Evolutionary conservation across 2,888 invertebrate genomes (phyloP).

Genomic region (Nipponacmea schrenckii): DNA sequence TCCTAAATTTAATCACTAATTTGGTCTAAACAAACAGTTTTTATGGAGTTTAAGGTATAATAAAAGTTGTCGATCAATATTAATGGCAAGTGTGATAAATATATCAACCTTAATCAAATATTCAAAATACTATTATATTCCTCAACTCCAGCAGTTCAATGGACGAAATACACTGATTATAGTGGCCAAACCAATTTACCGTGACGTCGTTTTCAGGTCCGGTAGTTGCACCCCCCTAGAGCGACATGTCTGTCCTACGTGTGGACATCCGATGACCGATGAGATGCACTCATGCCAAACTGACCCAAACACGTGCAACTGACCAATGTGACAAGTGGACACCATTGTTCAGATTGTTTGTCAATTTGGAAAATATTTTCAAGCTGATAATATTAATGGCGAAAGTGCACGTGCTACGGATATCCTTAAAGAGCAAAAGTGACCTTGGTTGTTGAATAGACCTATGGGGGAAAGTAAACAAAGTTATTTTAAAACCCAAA

Average conservation of each 20-base stretch:
- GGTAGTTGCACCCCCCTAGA: background rate
- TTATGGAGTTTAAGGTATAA: background rate
- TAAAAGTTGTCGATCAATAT: conserved; percentile 3
- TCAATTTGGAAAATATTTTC: conserved; percentile 7
- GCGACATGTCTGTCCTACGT: background rate
- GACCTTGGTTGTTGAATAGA: no score
- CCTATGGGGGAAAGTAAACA: no score
- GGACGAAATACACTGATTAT: background rate
- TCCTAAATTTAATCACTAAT: background rate
- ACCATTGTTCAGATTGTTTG: conserved; percentile 4
- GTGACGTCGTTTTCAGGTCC: background rate
- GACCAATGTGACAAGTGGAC: background rate
- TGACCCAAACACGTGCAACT: background rate
- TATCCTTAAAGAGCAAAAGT: background rate
- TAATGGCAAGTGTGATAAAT: conserved; percentile 5
- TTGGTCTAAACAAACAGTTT: conserved; percentile 3
- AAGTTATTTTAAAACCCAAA: no score
- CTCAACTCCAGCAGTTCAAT: background rate
- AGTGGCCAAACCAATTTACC: background rate
- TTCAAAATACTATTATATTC: conserved; percentile 1
- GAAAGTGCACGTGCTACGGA: background rate
- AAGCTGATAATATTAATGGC: background rate
- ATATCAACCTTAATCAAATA: conserved; percentile 6
- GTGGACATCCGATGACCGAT: conserved; percentile 8
- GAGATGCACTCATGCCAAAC: conserved; percentile 4